Evolutionary conservation across 2,797 vertebrate species (phyloP).

Genomic region (Lepilemur septentrionalis): DNA sequence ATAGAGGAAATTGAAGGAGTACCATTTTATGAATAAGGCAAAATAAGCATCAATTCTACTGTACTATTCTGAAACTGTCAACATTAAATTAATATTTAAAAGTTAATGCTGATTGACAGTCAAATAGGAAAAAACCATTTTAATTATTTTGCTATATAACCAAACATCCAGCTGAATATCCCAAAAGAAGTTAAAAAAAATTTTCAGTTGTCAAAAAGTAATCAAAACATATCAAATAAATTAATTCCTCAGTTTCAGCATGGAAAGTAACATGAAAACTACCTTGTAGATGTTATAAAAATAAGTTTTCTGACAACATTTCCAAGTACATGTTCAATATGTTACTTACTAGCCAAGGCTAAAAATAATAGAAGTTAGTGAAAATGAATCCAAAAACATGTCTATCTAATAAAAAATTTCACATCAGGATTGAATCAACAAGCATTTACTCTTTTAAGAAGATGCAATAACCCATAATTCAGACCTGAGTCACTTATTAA

Average conservation of each 20-base stretch:
- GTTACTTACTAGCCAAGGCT: constrained; percentile 3
- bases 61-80: background rate
- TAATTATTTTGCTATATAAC: constrained; percentile 38
- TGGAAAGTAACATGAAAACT: constrained; percentile 43
- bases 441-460: background rate
- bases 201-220: constrained; percentile 61
- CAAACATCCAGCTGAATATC: constrained; percentile 39
- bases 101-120: background rate
- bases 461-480: background rate
- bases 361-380: constrained; percentile 48
- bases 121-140: background rate
- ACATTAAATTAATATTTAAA: constrained; percentile 21
- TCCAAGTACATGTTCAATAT: constrained; percentile 10
- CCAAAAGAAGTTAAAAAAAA: background rate
- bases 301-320: constrained; percentile 53
- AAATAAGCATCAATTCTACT: background rate
- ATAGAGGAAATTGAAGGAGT: background rate
- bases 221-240: constrained; percentile 67
- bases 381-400: constrained; percentile 34
- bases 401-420: constrained; percentile 1
- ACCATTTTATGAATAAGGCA: background rate
- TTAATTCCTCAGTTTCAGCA: constrained; percentile 36
- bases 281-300: background rate
- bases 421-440: background rate
- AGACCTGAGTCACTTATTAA: background rate